phyloP scores from a whole-genome alignment of 2,888 invertebrate genomes.

The Candidula unifasciata region DNA sequence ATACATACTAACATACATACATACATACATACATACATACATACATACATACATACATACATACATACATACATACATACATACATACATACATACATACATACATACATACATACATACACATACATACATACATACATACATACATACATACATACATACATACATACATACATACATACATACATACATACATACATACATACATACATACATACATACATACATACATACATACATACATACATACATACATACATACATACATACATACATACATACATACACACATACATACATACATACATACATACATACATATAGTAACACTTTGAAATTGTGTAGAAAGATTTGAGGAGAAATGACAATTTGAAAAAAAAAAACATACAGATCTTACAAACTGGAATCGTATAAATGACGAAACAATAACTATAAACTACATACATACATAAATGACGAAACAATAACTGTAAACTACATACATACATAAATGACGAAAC shows the following conservation, averaged over 20 bases:
- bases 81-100: background rate
- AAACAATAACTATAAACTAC: no score
- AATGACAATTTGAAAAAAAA: no score
- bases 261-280: constrained; percentile 34
- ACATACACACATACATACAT: constrained; percentile 12
- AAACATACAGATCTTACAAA: no score
- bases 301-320: constrained; percentile 4
- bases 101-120: constrained; percentile 13
- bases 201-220: constrained; percentile 27
- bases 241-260: constrained; percentile 37
- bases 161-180: constrained; percentile 32
- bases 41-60: background rate
- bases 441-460: no score
- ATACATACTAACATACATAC: constrained; percentile 35
- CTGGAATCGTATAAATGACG: no score
- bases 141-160: constrained; percentile 35
- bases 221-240: constrained; percentile 37
- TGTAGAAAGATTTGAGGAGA: no score
- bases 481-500: no score
- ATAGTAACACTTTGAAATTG: no score
- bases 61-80: background rate
- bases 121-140: constrained; percentile 17
- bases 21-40: background rate
- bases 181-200: constrained; percentile 35
- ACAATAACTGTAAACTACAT: no score